phyloP scores from a whole-genome alignment of 92 coral and sea anemone species.

The Blastomussa wellsi region DNA sequence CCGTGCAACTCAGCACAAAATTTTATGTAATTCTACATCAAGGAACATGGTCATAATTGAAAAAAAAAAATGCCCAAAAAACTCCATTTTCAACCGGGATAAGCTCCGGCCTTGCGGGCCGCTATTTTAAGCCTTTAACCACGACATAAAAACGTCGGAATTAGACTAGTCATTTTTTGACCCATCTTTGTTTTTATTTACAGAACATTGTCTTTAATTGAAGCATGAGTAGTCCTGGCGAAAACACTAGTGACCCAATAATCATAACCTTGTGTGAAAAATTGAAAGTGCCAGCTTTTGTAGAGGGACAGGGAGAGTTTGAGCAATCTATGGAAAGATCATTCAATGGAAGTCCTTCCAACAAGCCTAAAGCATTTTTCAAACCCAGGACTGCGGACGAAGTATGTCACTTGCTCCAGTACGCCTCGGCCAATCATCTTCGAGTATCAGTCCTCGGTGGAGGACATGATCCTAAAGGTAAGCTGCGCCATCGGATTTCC shows the following conservation, averaged over 20 bases:
- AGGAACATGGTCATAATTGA: too few relatives aligned
- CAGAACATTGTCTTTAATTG: neutral
- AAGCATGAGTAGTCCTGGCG: neutral
- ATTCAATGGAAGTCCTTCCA: slow-evolving; percentile 16
- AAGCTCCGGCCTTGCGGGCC: too few relatives aligned
- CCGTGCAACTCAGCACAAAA: too few relatives aligned
- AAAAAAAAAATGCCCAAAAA: too few relatives aligned
- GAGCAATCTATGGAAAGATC: neutral
- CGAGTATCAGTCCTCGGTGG: slow-evolving; percentile 44
- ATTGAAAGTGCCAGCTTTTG: neutral
- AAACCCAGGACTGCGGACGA: slow-evolving; percentile 22
- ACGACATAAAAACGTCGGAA: too few relatives aligned
- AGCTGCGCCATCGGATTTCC: neutral
- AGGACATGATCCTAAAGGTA: slow-evolving; percentile 46
- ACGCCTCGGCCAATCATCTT: slow-evolving; percentile 22
- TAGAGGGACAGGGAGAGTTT: slow-evolving; percentile 27
- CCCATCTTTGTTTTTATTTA: neutral
- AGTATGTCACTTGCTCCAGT: slow-evolving; percentile 32
- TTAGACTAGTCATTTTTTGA: too few relatives aligned
- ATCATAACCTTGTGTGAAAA: slow-evolving; percentile 1
- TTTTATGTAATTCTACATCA: too few relatives aligned
- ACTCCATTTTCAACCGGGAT: too few relatives aligned
- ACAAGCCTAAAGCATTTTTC: slow-evolving; percentile 25
- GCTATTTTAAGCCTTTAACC: too few relatives aligned
- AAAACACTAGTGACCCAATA: neutral